Conservation (phyloP, 2,888 invertebrate genomes). For the Phasia obesa region DNA sequence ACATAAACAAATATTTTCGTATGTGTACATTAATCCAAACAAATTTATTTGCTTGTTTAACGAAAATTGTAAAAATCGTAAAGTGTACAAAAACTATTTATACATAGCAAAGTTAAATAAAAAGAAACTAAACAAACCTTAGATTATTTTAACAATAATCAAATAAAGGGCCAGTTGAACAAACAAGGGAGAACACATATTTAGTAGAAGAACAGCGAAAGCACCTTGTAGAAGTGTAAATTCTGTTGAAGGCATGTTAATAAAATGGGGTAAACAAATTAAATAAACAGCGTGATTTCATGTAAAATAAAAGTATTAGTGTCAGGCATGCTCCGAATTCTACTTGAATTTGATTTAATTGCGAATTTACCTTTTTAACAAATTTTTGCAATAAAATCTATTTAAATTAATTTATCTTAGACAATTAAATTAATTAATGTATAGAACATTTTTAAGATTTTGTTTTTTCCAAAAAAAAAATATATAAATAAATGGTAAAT, state of each 20-base stretch:
- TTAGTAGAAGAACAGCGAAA: not conserved
- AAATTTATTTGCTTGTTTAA: no score
- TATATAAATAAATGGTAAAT: no score
- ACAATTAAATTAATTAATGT: no score
- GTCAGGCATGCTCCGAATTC: no score
- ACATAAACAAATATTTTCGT: not conserved
- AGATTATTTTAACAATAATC: not conserved
- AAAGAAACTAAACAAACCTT: not conserved
- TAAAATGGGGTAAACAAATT: constrained; percentile 3
- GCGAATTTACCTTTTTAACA: no score
- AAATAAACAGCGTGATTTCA: constrained; percentile 29
- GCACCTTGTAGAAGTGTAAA: not conserved
- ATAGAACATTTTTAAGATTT: no score
- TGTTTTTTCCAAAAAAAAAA: no score
- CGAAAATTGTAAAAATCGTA: not conserved
- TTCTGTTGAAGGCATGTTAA: not conserved
- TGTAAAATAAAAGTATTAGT: not conserved
- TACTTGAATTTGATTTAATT: no score
- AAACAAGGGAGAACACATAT: not conserved
- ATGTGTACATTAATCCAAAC: not conserved
- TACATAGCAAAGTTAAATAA: not conserved
- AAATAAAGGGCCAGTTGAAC: constrained; percentile 5
- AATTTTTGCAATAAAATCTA: no score
- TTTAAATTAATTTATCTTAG: no score
- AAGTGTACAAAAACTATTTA: not conserved